phyloP scores from a whole-genome alignment of 2,888 invertebrate genomes.

The Muschampia plurimacula region DNA sequence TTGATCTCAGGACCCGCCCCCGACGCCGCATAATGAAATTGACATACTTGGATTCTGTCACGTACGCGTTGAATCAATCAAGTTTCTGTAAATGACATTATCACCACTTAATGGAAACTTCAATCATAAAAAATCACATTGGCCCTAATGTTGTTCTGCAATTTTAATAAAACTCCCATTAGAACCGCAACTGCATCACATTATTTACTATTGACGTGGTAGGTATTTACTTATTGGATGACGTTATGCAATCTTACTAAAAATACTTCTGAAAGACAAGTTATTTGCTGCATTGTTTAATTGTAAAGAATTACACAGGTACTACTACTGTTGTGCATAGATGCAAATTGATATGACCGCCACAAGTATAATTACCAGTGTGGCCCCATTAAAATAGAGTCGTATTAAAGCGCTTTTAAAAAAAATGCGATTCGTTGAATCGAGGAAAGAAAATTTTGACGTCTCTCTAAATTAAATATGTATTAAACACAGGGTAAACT shows the following conservation, averaged over 20 bases:
- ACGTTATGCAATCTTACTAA: slow-evolving; percentile 52
- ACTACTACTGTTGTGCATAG: background rate
- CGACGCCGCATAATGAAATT: slow-evolving; percentile 54
- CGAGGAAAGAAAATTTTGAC: too few species aligned
- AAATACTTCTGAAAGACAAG: background rate
- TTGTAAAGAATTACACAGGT: background rate
- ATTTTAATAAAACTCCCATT: slow-evolving; percentile 52
- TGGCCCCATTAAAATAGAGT: too few species aligned
- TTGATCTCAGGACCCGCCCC: slow-evolving; percentile 54
- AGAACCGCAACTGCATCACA: slow-evolving; percentile 58
- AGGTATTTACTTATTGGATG: slow-evolving; percentile 42
- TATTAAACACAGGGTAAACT: too few species aligned
- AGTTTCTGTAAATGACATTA: slow-evolving; percentile 56
- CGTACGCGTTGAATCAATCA: slow-evolving; percentile 65
- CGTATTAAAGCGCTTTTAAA: too few species aligned
- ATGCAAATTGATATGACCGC: background rate
- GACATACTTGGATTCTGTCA: slow-evolving; percentile 74
- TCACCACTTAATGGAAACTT: slow-evolving; percentile 61
- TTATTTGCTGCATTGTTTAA: background rate
- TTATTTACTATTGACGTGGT: slow-evolving; percentile 57
- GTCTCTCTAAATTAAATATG: too few species aligned
- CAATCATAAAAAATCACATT: slow-evolving; percentile 64
- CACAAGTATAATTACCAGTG: background rate
- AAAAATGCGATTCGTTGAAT: too few species aligned
- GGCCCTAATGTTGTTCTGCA: slow-evolving; percentile 67